Evolutionary conservation across 1,140 invertebrate genomes (phyloP), one percentile per base, ranked within the genome.

Genomic region (Panagrolaimus sp.): DNA sequence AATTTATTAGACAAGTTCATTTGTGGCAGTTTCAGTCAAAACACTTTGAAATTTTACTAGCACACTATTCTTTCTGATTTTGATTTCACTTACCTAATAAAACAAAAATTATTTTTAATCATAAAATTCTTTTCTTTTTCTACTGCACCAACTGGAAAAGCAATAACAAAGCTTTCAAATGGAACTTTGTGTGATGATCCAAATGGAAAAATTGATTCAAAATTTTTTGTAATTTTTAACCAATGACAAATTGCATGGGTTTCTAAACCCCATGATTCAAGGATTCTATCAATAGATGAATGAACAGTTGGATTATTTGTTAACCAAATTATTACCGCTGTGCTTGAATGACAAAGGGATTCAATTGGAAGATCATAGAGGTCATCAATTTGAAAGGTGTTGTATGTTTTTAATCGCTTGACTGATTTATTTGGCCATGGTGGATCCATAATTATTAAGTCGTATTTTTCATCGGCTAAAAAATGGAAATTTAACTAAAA

Each of bases 391-490:
- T 77, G 23, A 67, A 74, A 65, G 23, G 23, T 11, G 14, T 62
- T 69, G 14, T 63, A 53, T 23, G 51, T 20, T 20, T 9, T 7
- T 47, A 23, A 25, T 16, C 57, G 23, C 66, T 51, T 16, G 9
- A 76, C 77, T 5, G 77, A 76, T 84, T 92, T 93, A 84, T 95
- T 95, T 85, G 89, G 89, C 93, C 92, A 96, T 1, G 92, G 92
- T 65, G 92, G 92, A 87, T 96, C 93, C 71, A 93, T 85, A 20
- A 94, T 83, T 64, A 95, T 87, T 57, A 93, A 84, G 84, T 94
- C 90, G 88, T 87, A 94, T 46, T 83, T 79, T 43, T 80, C 71
- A 14, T 78, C 74, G 27, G n/a, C 64, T 65, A 13, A 45, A 42
- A 38, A 61, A n/a, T 53, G n/a, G 9, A 2, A n/a, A n/a, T n/a